Conservation (phyloP, 2,113 vertebrate species). For the Petaurus breviceps region DNA sequence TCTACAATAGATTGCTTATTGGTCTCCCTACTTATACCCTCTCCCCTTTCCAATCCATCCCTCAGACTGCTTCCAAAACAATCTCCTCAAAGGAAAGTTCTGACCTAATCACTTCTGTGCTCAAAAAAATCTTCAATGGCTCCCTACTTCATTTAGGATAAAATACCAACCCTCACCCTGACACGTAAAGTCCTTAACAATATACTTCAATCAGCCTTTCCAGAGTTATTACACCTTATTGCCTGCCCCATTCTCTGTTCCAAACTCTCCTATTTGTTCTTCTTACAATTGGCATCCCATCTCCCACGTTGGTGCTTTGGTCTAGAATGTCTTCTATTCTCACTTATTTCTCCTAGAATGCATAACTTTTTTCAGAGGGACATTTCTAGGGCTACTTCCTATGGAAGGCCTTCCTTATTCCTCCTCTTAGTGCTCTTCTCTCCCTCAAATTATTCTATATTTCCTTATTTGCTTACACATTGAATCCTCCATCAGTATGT, state of each 20-base stretch:
- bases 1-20: background rate
- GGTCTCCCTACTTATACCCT: background rate
- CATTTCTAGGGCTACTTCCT: background rate
- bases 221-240: background rate
- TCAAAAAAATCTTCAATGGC: background rate
- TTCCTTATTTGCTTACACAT: constrained; percentile 6
- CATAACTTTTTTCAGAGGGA: background rate
- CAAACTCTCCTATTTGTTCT: background rate
- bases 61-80: background rate
- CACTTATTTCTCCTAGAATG: background rate
- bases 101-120: background rate
- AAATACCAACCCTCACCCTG: background rate
- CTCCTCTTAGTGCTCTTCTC: background rate
- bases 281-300: background rate
- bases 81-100: background rate
- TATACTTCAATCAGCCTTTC: background rate
- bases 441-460: background rate
- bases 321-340: background rate
- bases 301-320: background rate
- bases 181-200: background rate
- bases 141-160: background rate
- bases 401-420: background rate
- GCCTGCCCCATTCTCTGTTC: background rate
- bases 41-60: background rate
- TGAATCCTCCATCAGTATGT: background rate